Base-by-base conservation (phyloP, 2,888 invertebrate genomes). In the Craniophora ligustri region DNA sequence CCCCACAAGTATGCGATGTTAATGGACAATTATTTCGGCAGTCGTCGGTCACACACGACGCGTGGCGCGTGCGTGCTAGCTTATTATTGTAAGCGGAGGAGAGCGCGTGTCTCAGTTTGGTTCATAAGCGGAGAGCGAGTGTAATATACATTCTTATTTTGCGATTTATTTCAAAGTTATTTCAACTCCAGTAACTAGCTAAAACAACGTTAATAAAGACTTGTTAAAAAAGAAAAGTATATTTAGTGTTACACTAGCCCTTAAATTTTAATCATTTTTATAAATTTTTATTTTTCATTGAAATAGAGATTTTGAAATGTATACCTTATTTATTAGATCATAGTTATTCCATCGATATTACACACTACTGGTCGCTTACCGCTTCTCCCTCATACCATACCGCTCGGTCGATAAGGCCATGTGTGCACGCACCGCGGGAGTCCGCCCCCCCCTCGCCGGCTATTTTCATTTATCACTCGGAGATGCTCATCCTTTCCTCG, bases 11-110 rank as follows among this genome's bases (percentile, higher is more conserved):
- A 72, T 73, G 79, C 75, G 78, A 83, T 85, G 82, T 81, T 91
- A 89, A 92, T 92, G 92, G 90, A 91, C 91, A 91, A 92, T 92
- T 91, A 92, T 92, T 91, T 91, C 87, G 91, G 87, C 91, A 85
- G 89, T 81, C 85, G 88, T 68, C 87, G 90, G 87, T 89, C 91
- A 86, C 92, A 91, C 92, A 91, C 91, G 91, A 67, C 73, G 72
- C 71, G 72, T 89, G 89, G 88, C 89, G 81, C 88, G 89, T 87
- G 89, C 89, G 86, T 84, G 85, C 82, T 71, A 76, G 78, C 76
- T 72, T 79, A 78, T 82, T 82, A 81, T 83, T 87, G 82, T 81
- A 80, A 76, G 72, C 76, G 75, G 81, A 77, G 76, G 82, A 83
- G 83, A 85, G 73, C 83, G 84, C 82, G 84, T 84, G 85, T 84